A percentile compares a stretch with the other conserved stretches of the same genome.
Evolutionary conservation across 2,113 vertebrate genomes (phyloP).

Genomic region (Pteropus alecto): DNA sequence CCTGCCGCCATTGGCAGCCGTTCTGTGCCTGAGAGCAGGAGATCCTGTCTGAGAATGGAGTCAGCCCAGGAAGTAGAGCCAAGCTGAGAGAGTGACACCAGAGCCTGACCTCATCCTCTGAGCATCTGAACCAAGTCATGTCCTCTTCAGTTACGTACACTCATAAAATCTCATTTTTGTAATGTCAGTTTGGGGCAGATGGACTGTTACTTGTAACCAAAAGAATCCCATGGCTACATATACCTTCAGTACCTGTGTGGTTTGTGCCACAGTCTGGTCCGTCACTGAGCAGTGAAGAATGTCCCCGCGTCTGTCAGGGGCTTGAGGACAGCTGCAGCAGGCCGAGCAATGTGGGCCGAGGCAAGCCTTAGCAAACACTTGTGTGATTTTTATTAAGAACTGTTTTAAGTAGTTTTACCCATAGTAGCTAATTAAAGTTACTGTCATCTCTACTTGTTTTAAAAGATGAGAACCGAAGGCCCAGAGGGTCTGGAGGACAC

Average conservation of each 20-base stretch:
- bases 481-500: not conserved
- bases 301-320: not conserved
- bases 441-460: no score
- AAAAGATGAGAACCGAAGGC: not conserved
- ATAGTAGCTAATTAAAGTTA: not conserved
- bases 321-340: not conserved
- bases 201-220: not conserved
- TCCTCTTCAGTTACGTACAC: not conserved
- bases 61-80: not conserved
- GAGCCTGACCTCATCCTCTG: constrained; percentile 18
- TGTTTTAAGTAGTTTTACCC: not conserved
- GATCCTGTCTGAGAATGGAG: not conserved
- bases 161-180: constrained; percentile 15
- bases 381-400: not conserved
- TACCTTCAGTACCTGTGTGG: not conserved
- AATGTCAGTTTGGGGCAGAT: not conserved
- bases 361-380: not conserved
- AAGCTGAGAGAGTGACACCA: not conserved
- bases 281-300: not conserved
- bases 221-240: not conserved
- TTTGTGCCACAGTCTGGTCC: not conserved
- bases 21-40: not conserved
- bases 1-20: not conserved
- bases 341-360: no score
- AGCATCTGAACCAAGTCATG: not conserved